Evolutionary conservation across 1,140 invertebrate species (phyloP), one percentile per base, ranked within the genome.

Genomic region (Caenorhabditis inopinata): DNA sequence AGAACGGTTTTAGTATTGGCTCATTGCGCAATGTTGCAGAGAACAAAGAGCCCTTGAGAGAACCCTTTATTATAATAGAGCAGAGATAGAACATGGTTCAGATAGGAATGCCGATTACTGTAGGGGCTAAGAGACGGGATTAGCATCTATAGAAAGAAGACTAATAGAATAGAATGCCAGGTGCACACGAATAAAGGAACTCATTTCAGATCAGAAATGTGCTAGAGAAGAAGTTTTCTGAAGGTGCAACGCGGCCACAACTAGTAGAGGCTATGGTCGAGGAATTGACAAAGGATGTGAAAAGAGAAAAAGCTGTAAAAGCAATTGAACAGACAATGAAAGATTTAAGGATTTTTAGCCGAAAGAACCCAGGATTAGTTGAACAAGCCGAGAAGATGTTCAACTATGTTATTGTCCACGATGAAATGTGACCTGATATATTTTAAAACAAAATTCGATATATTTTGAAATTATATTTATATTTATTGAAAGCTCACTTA

Each of bases 211-310:
- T 68, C n/a, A 68, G 58, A 38, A 18, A 68, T 68, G 58, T 68
- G 3, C 6, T 68, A 14, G 25, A 68, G 3, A 68, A 38, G 58
- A 68, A 68, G 38, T 68, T 32, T n/a, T n/a, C 21, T 16, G 32
- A 35, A 42, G 58, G 58, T 21, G 58, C 58, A 18, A 18, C 58
- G 11, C 32, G 58, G 23, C 18, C 58, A 21, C 25, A 68, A 68
- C 27, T 68, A 9, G 58, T 68, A 21, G 58, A 68, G n/a, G 58
- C 58, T 35, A 68, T 68, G 58, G 58, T 68, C 23, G 58, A 68
- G n/a, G 58, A 68, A 27, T 68, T 68, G 32, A 68, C 58, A 38
- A 68, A 68, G 32, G 58, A 68, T 68, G 58, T 68, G n/a, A 68
- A 68, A 38, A 38, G 58, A 12, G 58, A 68, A n/a, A 68, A 68